Base-by-base conservation (phyloP, 2,797 vertebrate species). In the Darevskia nairensis region DNA sequence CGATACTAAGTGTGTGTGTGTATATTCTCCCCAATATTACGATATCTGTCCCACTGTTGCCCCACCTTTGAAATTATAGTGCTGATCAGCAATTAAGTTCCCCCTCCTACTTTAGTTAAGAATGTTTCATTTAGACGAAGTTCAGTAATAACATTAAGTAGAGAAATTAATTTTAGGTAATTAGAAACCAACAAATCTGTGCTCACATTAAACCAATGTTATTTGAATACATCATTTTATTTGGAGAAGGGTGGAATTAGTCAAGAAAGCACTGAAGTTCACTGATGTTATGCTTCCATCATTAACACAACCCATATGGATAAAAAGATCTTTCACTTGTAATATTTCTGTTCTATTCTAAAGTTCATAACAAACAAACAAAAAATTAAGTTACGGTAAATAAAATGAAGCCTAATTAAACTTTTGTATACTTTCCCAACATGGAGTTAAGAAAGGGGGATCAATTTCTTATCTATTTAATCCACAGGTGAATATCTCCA, bases 71-170 rank as follows among this genome's bases (percentile, higher is more conserved):
- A 87, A 92, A 92, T 89, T 89, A 84, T 84, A 64, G 32, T 88
- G 82, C 59, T 44, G 32, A 71, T 88, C 0, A 0, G 85, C 86
- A 92, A 91, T 92, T 91, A 55, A 71, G 39, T 69, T 87, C 80
- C 84, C 79, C 79, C 66, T 82, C 80, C 75, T 90, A 68, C 32
- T 1, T 13, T 80, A 93, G 92, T 90, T 86, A 78, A 91, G 85
- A 88, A 2, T 25, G 75, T 61, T 90, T 80, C 92, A 86, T 88
- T 81, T 87, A 50, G 69, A 93, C 74, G 46, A 86, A 84, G 93
- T 93, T 88, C 90, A 92, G 92, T 90, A 95, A 96, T 94, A 59
- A 86, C 61, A 80, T 92, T 95, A 94, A 96, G 94, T 94, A 95
- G 88, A 96, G 92, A 87, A 94, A 92, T 95, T 91, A 86, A 86